phyloP scores from a whole-genome alignment of 2,113 vertebrate species.

The Chionis minor region DNA sequence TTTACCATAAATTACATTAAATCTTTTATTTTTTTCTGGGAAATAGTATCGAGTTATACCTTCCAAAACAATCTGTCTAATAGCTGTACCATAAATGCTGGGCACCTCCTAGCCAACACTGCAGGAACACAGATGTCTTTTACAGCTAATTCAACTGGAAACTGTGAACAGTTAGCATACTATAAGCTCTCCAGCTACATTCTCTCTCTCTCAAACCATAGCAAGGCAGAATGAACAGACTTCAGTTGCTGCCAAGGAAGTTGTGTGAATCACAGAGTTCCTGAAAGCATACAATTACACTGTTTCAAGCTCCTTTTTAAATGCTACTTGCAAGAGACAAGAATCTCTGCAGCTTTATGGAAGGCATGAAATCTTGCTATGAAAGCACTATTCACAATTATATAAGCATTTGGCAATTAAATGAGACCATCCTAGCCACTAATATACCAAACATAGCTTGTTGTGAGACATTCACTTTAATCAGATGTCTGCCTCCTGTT shows the following conservation, averaged over 20 bases:
- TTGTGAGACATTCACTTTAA: slow-evolving; percentile 17
- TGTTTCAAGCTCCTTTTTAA: neutral
- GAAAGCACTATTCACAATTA: slow-evolving; percentile 32
- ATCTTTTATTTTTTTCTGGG: slow-evolving; percentile 7
- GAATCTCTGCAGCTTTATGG: neutral
- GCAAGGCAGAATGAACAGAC: slow-evolving; percentile 33
- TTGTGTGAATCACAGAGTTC: slow-evolving; percentile 6
- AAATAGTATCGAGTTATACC: neutral
- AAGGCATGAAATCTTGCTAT: neutral
- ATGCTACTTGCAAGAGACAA: neutral
- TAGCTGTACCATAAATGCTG: neutral
- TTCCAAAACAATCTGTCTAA: slow-evolving; percentile 20
- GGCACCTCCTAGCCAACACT: neutral
- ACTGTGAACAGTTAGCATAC: slow-evolving; percentile 14
- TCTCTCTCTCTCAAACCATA: slow-evolving; percentile 4
- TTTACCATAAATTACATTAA: neutral
- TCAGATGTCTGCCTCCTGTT: slow-evolving; percentile 24
- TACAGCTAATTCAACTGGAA: slow-evolving; percentile 33
- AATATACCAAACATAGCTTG: slow-evolving; percentile 12
- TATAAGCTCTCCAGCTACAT: slow-evolving; percentile 21
- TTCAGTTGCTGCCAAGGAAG: slow-evolving; percentile 27
- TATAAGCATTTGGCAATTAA: neutral
- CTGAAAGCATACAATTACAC: slow-evolving; percentile 29
- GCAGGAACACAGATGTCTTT: slow-evolving; percentile 28
- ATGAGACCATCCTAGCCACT: slow-evolving; percentile 1